Percentiles rank a stretch among this genome's conserved stretches.
Evolutionary conservation across 2,113 vertebrate genomes (phyloP).

Genomic region (Bos javanicus): DNA sequence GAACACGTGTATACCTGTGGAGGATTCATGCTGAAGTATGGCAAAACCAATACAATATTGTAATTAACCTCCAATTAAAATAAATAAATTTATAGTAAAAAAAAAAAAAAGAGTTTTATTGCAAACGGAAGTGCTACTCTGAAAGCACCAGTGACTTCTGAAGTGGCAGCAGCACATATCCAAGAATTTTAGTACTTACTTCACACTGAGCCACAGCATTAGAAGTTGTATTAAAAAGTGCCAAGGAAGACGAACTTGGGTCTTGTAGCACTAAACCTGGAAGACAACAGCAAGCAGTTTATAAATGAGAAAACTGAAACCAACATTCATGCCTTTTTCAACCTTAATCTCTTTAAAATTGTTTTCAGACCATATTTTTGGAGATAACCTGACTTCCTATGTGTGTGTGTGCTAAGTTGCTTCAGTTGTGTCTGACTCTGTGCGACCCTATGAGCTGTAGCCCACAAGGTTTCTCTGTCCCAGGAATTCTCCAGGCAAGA

Average conservation of each 20-base stretch:
- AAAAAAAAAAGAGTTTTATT: neutral
- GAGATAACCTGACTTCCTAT: neutral
- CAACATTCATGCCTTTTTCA: neutral
- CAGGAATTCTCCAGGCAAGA: neutral
- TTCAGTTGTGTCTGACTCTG: neutral
- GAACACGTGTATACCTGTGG: no score
- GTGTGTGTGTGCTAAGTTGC: rapidly evolving
- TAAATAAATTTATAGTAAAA: no score
- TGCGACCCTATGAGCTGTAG: neutral
- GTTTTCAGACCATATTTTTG: neutral
- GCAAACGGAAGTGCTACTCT: neutral
- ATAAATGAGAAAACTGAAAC: neutral
- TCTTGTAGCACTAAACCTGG: neutral
- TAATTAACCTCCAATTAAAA: no score
- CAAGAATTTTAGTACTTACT: neutral
- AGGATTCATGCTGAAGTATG: no score
- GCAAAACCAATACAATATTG: no score
- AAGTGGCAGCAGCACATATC: neutral
- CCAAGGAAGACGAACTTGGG: neutral
- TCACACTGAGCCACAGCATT: neutral
- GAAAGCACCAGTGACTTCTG: neutral
- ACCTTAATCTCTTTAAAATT: neutral
- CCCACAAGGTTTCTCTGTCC: neutral
- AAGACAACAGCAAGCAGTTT: neutral
- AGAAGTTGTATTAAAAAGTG: neutral